phyloP scores from a whole-genome alignment of 2,888 invertebrate species.

The Caenorhabditis sinica region DNA sequence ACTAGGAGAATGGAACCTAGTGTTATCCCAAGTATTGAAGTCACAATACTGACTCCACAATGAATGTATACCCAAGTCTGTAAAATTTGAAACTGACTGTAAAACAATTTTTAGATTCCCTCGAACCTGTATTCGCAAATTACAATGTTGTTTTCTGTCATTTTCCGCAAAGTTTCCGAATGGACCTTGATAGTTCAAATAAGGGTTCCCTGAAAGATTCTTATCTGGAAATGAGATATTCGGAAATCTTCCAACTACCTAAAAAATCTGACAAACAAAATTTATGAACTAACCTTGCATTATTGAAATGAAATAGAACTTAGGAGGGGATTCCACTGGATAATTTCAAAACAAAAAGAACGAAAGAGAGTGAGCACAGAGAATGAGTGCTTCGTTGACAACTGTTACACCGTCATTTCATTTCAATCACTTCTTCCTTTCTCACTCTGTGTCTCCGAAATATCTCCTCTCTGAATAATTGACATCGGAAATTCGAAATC shows the following conservation, averaged over 20 bases:
- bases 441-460: conserved; percentile 2
- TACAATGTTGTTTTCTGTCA: conserved; percentile 61
- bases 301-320: not conserved
- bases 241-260: not conserved
- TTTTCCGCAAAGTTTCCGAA: conserved; percentile 53
- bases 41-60: conserved; percentile 54
- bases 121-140: conserved; percentile 64
- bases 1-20: conserved; percentile 66
- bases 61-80: conserved; percentile 73
- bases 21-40: conserved; percentile 65
- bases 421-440: conserved; percentile 46
- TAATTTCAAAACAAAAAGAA: conserved; percentile 32
- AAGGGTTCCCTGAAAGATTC: conserved; percentile 29
- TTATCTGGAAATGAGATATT: not conserved
- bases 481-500: not conserved
- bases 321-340: not conserved
- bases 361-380: conserved; percentile 30
- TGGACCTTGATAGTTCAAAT: conserved; percentile 25
- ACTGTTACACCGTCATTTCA: conserved; percentile 43
- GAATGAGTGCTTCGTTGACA: conserved; percentile 36
- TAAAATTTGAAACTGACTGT: conserved; percentile 18
- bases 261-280: not conserved
- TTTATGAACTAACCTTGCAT: conserved; percentile 17
- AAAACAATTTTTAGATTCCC: not conserved
- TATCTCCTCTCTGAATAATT: conserved; percentile 32